Percentiles rank a stretch among this genome's conserved stretches.
Evolutionary conservation across 2,113 vertebrate species (phyloP).

Genomic region (Colistium nudipinnis): DNA sequence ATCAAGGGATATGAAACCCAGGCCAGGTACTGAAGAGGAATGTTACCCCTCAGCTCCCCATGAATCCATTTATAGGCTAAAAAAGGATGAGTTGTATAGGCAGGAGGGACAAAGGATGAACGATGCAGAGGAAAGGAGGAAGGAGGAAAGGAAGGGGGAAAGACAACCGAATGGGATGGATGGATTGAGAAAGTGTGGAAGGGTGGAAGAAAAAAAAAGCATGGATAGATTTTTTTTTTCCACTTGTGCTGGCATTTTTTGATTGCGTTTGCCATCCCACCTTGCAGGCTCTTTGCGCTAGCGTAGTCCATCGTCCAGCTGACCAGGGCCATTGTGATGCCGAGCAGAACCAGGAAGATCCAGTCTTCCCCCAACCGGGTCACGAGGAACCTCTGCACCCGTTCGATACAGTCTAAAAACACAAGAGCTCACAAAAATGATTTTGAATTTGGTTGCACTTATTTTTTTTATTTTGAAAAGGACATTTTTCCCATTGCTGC

Average conservation of each 20-base stretch:
- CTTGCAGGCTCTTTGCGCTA: conserved; percentile 91
- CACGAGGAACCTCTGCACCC: conserved; percentile 84
- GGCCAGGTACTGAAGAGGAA: conserved; percentile 88
- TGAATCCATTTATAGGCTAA: conserved; percentile 95
- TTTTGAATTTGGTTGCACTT: not conserved
- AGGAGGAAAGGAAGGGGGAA: not conserved
- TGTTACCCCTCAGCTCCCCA: conserved; percentile 81
- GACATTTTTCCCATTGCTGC: not conserved
- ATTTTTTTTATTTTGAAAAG: too few species aligned
- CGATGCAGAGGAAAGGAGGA: not conserved
- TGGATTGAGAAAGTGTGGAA: too few species aligned
- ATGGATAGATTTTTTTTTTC: too few species aligned
- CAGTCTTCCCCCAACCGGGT: conserved; percentile 93
- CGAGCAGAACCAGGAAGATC: conserved; percentile 93
- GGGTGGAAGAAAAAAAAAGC: too few species aligned
- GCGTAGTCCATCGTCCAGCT: conserved; percentile 97
- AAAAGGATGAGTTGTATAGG: conserved; percentile 1
- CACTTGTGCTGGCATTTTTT: not conserved
- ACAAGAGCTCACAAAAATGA: not conserved
- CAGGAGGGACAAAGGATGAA: not conserved
- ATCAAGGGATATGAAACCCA: conserved; percentile 90
- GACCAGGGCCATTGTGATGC: conserved; percentile 93
- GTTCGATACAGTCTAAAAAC: conserved; percentile 83
- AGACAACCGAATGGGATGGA: not conserved
- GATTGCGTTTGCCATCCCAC: conserved; percentile 63